Conservation (phyloP, 2,113 vertebrate genomes). For the Sialia sialis region DNA sequence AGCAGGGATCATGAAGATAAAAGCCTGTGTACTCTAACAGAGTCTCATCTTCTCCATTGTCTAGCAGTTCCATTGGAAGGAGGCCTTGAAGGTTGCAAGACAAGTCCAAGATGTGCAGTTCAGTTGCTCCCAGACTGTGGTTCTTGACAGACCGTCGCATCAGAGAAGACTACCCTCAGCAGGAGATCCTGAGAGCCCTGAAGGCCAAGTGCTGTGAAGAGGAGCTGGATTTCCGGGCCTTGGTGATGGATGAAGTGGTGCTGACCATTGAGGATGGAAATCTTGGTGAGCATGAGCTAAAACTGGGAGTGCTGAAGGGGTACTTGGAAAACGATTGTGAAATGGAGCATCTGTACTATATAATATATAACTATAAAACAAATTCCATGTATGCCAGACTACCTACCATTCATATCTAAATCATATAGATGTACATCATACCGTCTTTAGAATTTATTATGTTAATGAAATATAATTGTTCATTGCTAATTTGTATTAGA, state of each 20-base stretch:
- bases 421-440: not conserved
- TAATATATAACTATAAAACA: no score
- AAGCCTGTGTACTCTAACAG: not conserved
- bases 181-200: slow-evolving; percentile 77
- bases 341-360: not conserved
- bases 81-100: slow-evolving; percentile 43
- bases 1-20: not conserved
- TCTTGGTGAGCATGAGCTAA: slow-evolving; percentile 70
- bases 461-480: not conserved
- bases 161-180: slow-evolving; percentile 81
- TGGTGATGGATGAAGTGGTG: slow-evolving; percentile 82
- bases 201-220: slow-evolving; percentile 82
- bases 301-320: not conserved
- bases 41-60: slow-evolving; percentile 44
- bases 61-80: slow-evolving; percentile 35
- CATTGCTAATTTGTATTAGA: not conserved
- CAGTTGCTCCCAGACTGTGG: slow-evolving; percentile 76
- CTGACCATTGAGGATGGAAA: slow-evolving; percentile 81
- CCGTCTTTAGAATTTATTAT: not conserved
- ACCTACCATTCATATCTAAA: not conserved
- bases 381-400: not conserved
- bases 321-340: not conserved
- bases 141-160: slow-evolving; percentile 84
- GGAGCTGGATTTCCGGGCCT: slow-evolving; percentile 76
- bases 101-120: slow-evolving; percentile 79